phyloP scores from a whole-genome alignment of 2,113 vertebrate genomes.

The Mola mola region DNA sequence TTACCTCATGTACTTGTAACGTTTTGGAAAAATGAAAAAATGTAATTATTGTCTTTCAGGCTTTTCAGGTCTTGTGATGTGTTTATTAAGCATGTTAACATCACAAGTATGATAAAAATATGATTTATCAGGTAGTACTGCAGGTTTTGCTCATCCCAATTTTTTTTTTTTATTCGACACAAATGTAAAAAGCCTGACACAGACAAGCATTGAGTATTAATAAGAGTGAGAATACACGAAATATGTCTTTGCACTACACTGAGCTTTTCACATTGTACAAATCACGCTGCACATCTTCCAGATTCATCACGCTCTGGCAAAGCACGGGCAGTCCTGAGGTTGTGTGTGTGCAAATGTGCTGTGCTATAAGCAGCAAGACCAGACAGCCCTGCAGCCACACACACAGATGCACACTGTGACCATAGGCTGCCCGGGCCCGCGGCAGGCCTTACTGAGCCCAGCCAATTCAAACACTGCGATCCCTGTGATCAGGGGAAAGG shows the following conservation, averaged over 20 bases:
- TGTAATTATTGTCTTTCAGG: too few species aligned
- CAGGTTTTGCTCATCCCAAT: background rate
- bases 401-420: constrained; percentile 35
- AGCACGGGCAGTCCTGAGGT: constrained; percentile 34
- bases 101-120: too few species aligned
- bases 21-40: too few species aligned
- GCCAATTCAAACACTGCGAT: constrained; percentile 78
- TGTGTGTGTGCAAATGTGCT: constrained; percentile 51
- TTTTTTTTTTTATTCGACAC: background rate
- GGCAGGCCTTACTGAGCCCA: constrained; percentile 47
- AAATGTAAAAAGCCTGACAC: background rate
- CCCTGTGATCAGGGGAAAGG: constrained; percentile 73
- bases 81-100: too few species aligned
- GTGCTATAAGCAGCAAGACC: constrained; percentile 39
- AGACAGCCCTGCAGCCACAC: constrained; percentile 41
- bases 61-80: too few species aligned
- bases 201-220: background rate
- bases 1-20: too few species aligned
- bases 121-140: background rate
- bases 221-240: background rate
- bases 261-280: background rate
- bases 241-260: background rate
- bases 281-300: constrained; percentile 18
- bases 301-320: constrained; percentile 47
- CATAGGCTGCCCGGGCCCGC: constrained; percentile 48